Base-by-base conservation (phyloP, 1,140 invertebrate genomes). In the Bombus waltoni region DNA sequence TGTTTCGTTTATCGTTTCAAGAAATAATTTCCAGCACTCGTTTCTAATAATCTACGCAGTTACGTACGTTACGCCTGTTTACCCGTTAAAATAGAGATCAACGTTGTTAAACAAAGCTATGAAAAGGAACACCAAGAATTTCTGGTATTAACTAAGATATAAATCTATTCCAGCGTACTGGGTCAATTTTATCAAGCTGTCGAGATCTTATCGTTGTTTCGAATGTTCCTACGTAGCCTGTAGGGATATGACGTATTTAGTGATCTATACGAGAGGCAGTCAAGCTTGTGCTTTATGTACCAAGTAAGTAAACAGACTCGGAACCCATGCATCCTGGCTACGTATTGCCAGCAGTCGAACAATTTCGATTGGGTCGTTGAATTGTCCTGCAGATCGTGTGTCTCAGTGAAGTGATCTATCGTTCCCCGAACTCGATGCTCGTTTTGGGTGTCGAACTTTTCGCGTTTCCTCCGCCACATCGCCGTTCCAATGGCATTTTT, bases 381-480 rank as follows among this genome's bases (percentile, higher is more conserved):
- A 90, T 86, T 83, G 86, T 88, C 83, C 77, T 88, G 35, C 68
- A 70, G 77, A 91, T 88, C 83, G 87, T 87, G 81, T 91, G 87
- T 90, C 89, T 68, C 70, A 42, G 75, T 18, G 83, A 89, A 86
- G 90, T 88, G 90, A 91, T 89, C 87, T 90, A 91, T 91, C 85
- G 87, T 88, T 83, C 86, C 66, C 62, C 32, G 13, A 89, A 87
- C 84, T 87, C 76, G 76, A 80, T 83, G 77, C 68, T 81, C 79
- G 76, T 87, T 85, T 84, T 65, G 53, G 62, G 57, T 83, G 76
- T 88, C 83, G 75, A 91, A 91, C 84, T 91, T 90, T 75, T 71
- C 85, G 40, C 66, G 75, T 65, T 83, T 77, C 44, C 70, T 71
- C 44, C 57, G 32, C 57, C 40, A n/a, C 53, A 68, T 32, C 40